A percentile compares a stretch with the other conserved stretches of the same genome.
These are phyloP conservation scores for Agapornis canus DNA, from an alignment of 2,797 vertebrate genomes.

Conservation along the genomic window DNA sequence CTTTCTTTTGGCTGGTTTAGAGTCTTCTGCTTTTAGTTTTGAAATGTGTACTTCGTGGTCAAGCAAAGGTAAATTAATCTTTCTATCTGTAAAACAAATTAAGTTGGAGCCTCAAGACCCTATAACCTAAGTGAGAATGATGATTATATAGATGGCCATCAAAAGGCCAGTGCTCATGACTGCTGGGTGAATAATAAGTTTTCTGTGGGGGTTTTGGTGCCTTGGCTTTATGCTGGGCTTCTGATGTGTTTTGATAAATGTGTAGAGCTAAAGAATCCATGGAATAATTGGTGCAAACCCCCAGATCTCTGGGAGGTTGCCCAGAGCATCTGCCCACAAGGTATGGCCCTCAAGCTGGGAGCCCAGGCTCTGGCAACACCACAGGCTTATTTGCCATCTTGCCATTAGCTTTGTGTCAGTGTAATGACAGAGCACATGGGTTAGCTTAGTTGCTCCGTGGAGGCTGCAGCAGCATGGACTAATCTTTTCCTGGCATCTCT, in stretches of 20 bases:
- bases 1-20: neutral
- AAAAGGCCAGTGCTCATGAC: neutral
- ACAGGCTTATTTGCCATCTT: neutral
- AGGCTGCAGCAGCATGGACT: neutral
- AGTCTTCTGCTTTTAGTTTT: neutral
- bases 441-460: neutral
- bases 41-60: neutral
- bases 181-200: constrained; percentile 13
- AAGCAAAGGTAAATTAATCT: neutral
- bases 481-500: constrained; percentile 16
- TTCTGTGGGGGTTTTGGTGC: neutral
- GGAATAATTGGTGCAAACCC: neutral
- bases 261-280: neutral
- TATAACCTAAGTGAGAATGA: neutral
- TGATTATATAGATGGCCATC: neutral
- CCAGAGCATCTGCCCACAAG: constrained; percentile 25
- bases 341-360: neutral
- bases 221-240: neutral
- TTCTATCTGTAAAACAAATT: neutral
- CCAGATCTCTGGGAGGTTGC: neutral
- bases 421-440: neutral
- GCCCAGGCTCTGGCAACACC: neutral
- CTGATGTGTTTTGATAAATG: constrained; percentile 38
- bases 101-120: neutral
- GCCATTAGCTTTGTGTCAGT: neutral